Evolutionary conservation across 2,888 invertebrate species (phyloP), one percentile per base, ranked within the genome.

Genomic region (Gymnocheta viridis): DNA sequence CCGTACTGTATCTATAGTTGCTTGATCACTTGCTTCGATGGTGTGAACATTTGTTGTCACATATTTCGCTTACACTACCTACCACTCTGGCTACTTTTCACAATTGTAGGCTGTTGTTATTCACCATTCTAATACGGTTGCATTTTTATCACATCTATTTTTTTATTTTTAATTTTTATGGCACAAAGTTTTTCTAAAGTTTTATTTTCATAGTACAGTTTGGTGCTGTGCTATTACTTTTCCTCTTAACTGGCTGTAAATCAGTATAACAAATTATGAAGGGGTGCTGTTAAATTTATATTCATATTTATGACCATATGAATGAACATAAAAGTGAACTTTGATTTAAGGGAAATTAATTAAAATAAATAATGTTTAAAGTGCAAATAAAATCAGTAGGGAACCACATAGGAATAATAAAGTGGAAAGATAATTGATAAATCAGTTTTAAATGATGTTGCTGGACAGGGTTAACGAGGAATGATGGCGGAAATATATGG

Each of bases 291-390:
- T 54, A 67, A 62, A 54, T 69, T 81, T 78, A 24, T 51, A 24
- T 51, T 32, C 22, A 32, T 78, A 54, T 78, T 62, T 78, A 78
- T 17, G 17, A 27, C 24, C 51, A 54, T 38, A 38, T 24, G 19
- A 69, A 69, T 62, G 70, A 19, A n/a, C 62, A 56, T 64, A 47
- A 72, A 64, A 64, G 47, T 29, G 35, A 38, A 60, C 62, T 72
- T 79, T 79, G 79, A 79, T 70, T 79, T 72, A 41, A 62, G 64
- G 64, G 70, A 79, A 79, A 72, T 70, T 72, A 79, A 79, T 79
- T 79, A 79, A 64, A 77, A 60, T 29, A 19, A 24, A 73, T 49
- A 60, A 49, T 49, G 47, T 49, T 44, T 27, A 35, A 32, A 62
- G 24, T 62, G 41, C 32, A 27, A 44, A 24, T 27, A 44, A 17